Evolutionary conservation across 2,797 vertebrate species (phyloP), one percentile per base, ranked within the genome.

Genomic region (Peromyscus attwateri): DNA sequence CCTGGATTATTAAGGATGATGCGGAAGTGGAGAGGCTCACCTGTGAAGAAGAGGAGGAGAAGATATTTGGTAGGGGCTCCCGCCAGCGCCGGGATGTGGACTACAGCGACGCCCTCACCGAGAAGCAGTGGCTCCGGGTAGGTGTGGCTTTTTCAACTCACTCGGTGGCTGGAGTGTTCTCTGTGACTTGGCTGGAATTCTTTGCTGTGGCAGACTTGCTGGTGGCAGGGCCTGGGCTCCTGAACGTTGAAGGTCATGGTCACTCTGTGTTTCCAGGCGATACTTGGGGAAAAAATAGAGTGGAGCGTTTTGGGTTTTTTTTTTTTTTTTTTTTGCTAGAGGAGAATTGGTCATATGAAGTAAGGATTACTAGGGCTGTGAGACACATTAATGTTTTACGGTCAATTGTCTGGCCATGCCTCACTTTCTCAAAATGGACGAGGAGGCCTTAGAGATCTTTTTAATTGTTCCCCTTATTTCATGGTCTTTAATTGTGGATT

Each of bases 61-160:
- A 99, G 97, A 99, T 99, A 98, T 99, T 99, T 0, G 99, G 99
- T 0, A 98, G 99, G 49, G 99, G 99, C 1, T 99, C 99, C 0
- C 99, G 99, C 87, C 99, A 99, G 11, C 99, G 99, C 57, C 99
- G 99, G 19, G 99, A 99, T 37, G 99, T 99, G 83, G 99, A 99
- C 98, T 99, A 99, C 98, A 99, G 99, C 0, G 99, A 99, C 66
- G 98, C 99, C 2, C 99, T 99, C 97, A 99, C 99, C 0, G 99
- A 99, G 96, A 99, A 99, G 83, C 99, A 99, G 97, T 99, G 99
- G 99, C 99, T 99, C 16, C 98, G 99, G 99, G 99, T 99, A 99
- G 87, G 99, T 97, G 71, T 29, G 66, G 12, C 23, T 43, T 77
- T 49, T 68, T 77, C n/a, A 1, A 2, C 55, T n/a, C 80, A 85